phyloP scores from a whole-genome alignment of 2,888 invertebrate genomes.

The Cremastobaeus sp. region DNA sequence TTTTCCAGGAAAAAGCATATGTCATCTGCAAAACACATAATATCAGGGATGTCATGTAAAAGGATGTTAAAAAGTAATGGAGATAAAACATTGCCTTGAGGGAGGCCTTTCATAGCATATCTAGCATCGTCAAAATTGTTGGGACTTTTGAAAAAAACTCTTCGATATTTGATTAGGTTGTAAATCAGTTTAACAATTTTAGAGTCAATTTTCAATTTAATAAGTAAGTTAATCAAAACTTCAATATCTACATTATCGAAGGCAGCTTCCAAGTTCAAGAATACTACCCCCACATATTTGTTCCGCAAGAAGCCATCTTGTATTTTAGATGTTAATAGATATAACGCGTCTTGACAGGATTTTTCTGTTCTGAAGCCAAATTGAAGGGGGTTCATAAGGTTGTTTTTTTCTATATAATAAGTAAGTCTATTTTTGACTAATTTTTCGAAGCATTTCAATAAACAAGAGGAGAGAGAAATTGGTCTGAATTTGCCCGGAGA shows the following conservation, averaged over 20 bases:
- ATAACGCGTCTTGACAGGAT: too few species aligned
- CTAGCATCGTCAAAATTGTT: background rate
- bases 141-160: conserved; percentile 2
- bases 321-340: too few species aligned
- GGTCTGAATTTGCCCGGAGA: background rate
- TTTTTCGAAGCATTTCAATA: background rate
- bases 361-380: too few species aligned
- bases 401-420: background rate
- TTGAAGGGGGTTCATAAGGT: background rate
- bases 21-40: background rate
- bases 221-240: background rate
- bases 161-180: background rate
- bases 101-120: background rate
- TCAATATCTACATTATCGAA: conserved; percentile 15
- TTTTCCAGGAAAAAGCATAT: background rate
- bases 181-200: conserved; percentile 4
- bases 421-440: background rate
- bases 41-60: background rate
- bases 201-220: conserved; percentile 2
- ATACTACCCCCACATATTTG: background rate
- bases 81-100: conserved; percentile 7
- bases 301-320: background rate
- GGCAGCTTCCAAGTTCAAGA: conserved; percentile 2
- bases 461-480: background rate
- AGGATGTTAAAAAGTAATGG: conserved; percentile 1